A percentile compares a stretch with the other conserved stretches of the same genome.
These are phyloP conservation scores for Phaethon lepturus DNA, from an alignment of 2,113 vertebrate species.

Conservation along the genomic window DNA sequence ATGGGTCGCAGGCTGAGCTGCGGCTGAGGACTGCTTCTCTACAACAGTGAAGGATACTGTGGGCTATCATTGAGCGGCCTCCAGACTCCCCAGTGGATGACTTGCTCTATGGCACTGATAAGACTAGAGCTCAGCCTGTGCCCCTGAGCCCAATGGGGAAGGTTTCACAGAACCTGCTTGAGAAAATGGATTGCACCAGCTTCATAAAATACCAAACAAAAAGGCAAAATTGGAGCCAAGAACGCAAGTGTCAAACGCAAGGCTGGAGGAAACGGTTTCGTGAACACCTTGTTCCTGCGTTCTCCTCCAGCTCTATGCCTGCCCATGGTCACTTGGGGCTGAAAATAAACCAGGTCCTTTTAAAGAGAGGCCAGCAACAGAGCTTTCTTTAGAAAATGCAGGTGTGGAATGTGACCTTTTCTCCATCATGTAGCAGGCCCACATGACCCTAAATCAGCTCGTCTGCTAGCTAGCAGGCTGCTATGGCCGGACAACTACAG, in stretches of 20 bases:
- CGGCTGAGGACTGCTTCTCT: neutral
- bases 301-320: neutral
- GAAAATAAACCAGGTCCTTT: conserved; percentile 41
- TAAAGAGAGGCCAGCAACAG: neutral
- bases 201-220: neutral
- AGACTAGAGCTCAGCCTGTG: neutral
- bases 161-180: neutral
- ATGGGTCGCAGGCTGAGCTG: neutral
- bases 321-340: neutral
- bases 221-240: neutral
- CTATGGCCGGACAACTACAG: neutral
- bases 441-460: neutral
- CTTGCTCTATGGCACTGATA: neutral
- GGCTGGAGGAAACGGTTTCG: conserved; percentile 24
- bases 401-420: conserved; percentile 40
- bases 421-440: neutral
- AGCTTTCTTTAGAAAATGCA: conserved; percentile 55
- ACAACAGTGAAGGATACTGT: neutral
- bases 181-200: neutral
- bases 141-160: neutral
- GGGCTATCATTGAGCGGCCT: neutral
- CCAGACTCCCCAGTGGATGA: neutral
- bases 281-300: conserved; percentile 48
- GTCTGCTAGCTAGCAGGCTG: neutral
- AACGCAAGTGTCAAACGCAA: neutral